phyloP scores from a whole-genome alignment of 2,888 invertebrate genomes.

The Scelioninae gen. 1 region DNA sequence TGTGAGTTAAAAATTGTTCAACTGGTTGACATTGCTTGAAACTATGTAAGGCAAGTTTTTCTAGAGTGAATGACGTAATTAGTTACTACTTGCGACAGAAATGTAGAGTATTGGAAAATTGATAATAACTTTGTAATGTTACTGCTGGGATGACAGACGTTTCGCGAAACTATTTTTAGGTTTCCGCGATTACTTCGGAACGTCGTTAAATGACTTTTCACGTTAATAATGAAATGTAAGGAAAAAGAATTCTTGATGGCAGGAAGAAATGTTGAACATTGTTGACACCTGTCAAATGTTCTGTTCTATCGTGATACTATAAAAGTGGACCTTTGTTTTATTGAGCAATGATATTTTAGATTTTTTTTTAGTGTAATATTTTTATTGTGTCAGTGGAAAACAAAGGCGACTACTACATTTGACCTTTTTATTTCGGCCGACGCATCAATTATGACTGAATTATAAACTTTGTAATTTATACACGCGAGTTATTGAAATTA shows the following conservation, averaged over 20 bases:
- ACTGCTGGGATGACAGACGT: constrained; percentile 26
- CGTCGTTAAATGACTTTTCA: constrained; percentile 16
- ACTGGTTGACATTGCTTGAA: constrained; percentile 15
- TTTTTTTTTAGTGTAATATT: neutral
- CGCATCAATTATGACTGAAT: constrained; percentile 8
- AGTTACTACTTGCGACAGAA: constrained; percentile 40
- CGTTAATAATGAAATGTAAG: constrained; percentile 19
- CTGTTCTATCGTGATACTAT: neutral
- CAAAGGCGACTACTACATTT: neutral
- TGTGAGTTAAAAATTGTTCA: constrained; percentile 20
- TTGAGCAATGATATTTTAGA: neutral
- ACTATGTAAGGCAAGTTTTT: constrained; percentile 11
- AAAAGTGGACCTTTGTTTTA: neutral
- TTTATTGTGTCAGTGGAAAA: neutral
- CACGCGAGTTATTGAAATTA: constrained; percentile 16
- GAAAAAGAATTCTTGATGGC: neutral
- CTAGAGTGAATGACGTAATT: constrained; percentile 28
- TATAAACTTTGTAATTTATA: constrained; percentile 11
- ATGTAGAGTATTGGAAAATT: constrained; percentile 49
- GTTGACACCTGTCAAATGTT: constrained; percentile 4
- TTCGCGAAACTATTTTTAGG: constrained; percentile 28
- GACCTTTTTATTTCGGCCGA: neutral
- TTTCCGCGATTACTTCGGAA: constrained; percentile 23
- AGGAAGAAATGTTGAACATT: neutral
- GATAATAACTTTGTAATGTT: constrained; percentile 57